Evolutionary conservation across 2,888 invertebrate genomes (phyloP), one percentile per base, ranked within the genome.

Genomic region (Mycalesis mineus): DNA sequence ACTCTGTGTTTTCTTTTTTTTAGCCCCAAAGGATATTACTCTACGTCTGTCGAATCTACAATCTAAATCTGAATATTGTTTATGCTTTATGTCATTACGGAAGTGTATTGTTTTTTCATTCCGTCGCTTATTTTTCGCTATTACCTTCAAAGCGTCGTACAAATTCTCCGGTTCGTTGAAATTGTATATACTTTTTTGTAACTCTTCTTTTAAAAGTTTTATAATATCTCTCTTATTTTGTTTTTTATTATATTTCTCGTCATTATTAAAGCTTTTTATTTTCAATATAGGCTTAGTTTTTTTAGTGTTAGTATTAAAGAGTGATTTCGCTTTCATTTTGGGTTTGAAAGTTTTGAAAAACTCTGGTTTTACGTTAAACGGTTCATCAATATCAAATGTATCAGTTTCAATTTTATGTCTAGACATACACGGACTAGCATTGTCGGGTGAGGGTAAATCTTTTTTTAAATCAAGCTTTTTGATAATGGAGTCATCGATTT

Each of bases 91-190:
- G 37, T 45, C 57, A 1, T 40, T 33, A 17, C n/a, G 13, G 14
- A 60, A 62, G 17, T 58, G 58, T 47, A 49, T 60, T 5, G 31
- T 37, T 53, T 45, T 66, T 60, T 60, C 62, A 13, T 45, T 53
- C 44, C 64, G 63, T 7, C 66, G 61, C 50, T 84, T 84, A 36
- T 77, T 80, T 13, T 65, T 67, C 0, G 80, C 83, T 57, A 85
- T 78, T 0, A 77, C 61, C 61, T 70, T 76, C n/a, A 86, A 60
- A 0, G 85, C 80, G 62, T 84, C 67, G 51, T 68, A 82, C 5
- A 86, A 65, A 36, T 73, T 83, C 39, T 70, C 65, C 0, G 84
- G 84, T 31, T 84, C 78, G 28, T 75, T 72, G 11, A 67, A 73
- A 0, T 37, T 58, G 1, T 62, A 40, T 0, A 60, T 50, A 0